Conservation (phyloP, 2,113 vertebrate genomes). For the Petromus typicus region DNA sequence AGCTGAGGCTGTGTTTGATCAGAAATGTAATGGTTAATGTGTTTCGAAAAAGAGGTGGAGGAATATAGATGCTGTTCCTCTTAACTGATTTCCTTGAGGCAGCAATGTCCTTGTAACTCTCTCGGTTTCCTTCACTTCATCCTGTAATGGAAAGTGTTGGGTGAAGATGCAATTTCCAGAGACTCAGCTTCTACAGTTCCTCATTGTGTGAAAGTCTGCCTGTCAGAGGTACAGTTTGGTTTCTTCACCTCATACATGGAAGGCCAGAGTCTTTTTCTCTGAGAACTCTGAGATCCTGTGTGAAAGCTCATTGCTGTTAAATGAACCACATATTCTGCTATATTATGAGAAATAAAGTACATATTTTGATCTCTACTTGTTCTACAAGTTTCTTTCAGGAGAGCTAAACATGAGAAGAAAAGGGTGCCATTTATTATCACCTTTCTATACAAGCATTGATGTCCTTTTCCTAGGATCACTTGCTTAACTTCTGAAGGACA, state of each 20-base stretch:
- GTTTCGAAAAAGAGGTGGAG: neutral
- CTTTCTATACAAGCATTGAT: neutral
- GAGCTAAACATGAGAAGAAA: neutral
- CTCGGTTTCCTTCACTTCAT: neutral
- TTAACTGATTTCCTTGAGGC: no score
- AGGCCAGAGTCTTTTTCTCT: neutral
- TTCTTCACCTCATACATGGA: neutral
- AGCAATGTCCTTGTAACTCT: neutral
- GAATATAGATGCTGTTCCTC: no score
- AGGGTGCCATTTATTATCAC: no score
- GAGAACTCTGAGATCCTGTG: neutral
- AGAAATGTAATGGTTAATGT: neutral
- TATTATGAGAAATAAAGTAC: neutral
- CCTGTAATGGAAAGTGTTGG: neutral
- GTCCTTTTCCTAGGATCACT: neutral
- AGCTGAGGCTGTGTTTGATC: neutral
- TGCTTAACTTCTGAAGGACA: neutral
- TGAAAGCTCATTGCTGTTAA: neutral
- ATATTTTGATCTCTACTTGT: neutral
- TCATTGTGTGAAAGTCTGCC: neutral
- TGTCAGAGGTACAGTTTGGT: rapidly evolving
- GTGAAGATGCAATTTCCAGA: no score
- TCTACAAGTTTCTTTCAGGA: neutral
- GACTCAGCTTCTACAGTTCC: no score
- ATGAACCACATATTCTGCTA: no score